A percentile compares a stretch with the other conserved stretches of the same genome.
phyloP scores from a whole-genome alignment of 37 sponge, comb jelly and placozoan species.

The Halichondria panicea region DNA sequence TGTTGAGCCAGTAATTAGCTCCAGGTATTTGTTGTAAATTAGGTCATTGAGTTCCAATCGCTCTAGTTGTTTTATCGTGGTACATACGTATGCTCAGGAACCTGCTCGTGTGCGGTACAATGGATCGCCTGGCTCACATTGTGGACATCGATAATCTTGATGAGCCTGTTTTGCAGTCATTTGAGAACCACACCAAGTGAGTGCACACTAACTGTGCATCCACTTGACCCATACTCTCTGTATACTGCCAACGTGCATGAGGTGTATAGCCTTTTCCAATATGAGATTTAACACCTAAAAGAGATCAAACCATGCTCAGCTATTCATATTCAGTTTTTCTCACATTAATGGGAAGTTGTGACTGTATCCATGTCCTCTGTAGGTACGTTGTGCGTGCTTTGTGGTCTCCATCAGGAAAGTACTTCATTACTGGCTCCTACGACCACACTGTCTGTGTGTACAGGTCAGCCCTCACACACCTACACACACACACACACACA shows the following conservation, averaged over 20 bases:
- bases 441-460: constrained; percentile 71
- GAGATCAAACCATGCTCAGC: too few species aligned
- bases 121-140: constrained; percentile 43
- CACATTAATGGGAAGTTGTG: too few species aligned
- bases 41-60: too few species aligned
- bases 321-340: too few species aligned
- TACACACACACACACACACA: too few species aligned
- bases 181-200: constrained; percentile 48
- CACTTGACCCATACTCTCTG: not conserved
- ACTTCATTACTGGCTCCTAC: constrained; percentile 76
- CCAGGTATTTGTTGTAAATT: too few species aligned
- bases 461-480: constrained; percentile 46
- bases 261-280: not conserved
- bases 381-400: constrained; percentile 72
- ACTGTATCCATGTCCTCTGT: not conserved
- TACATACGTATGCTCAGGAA: constrained; percentile 32
- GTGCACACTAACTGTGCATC: not conserved
- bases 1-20: too few species aligned
- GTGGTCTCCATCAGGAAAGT: constrained; percentile 69
- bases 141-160: constrained; percentile 24
- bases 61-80: too few species aligned
- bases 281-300: too few species aligned
- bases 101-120: constrained; percentile 56
- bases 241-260: not conserved
- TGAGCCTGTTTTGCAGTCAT: constrained; percentile 24